Conservation (phyloP, 2,888 invertebrate genomes). For the Drosophila merina region DNA sequence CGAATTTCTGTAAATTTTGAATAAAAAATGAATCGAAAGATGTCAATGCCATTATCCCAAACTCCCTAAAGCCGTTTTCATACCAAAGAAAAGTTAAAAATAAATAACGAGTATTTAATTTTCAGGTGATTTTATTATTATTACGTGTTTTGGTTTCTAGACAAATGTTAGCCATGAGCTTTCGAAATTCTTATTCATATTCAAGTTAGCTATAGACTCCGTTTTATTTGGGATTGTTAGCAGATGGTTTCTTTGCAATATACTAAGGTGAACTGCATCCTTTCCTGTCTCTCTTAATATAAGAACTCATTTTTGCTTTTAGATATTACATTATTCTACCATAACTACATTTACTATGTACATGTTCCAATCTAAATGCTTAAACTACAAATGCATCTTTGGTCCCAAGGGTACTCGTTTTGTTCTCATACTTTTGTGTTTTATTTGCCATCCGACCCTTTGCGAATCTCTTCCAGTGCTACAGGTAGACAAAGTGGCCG, state of each 20-base stretch:
- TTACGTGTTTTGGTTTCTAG: constrained; percentile 71
- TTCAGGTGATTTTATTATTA: constrained; percentile 46
- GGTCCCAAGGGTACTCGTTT: constrained; percentile 65
- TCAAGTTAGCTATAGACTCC: constrained; percentile 68
- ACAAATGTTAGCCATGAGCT: constrained; percentile 38
- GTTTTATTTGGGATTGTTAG: constrained; percentile 48
- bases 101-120: not conserved
- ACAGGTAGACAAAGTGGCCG: constrained; percentile 84
- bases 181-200: constrained; percentile 53
- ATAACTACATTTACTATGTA: constrained; percentile 27
- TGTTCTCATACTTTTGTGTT: constrained; percentile 41
- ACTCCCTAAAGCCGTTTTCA: too few relatives aligned
- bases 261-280: not conserved
- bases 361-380: constrained; percentile 25
- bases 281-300: not conserved
- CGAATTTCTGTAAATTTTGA: too few relatives aligned
- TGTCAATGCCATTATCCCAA: too few relatives aligned
- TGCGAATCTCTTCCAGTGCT: constrained; percentile 33
- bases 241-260: constrained; percentile 38
- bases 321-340: constrained; percentile 6
- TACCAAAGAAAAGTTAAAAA: not conserved
- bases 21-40: too few relatives aligned
- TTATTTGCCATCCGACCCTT: constrained; percentile 9
- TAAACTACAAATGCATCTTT: constrained; percentile 74
- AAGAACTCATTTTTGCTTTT: not conserved